These are phyloP conservation scores for Apoda limacodes DNA, from an alignment of 2,888 invertebrate genomes.

Conservation along the genomic window DNA sequence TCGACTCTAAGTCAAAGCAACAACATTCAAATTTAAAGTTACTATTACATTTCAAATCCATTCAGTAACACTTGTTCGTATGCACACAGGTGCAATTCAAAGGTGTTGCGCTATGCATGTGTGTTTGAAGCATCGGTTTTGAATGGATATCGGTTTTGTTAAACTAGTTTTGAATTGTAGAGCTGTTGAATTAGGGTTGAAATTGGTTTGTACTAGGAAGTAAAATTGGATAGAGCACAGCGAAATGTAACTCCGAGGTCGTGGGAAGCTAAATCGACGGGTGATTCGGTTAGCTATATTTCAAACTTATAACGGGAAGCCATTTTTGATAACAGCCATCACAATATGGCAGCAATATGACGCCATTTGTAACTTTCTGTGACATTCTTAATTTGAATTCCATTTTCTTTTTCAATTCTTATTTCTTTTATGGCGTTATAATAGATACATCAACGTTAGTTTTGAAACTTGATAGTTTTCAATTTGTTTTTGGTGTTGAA, in stretches of 20 bases:
- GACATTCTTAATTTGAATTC: no score
- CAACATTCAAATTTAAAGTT: conserved; percentile 18
- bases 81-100: conserved; percentile 31
- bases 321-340: conserved; percentile 42
- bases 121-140: conserved; percentile 47
- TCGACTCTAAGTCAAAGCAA: conserved; percentile 23
- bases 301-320: conserved; percentile 49
- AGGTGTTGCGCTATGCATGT: conserved; percentile 45
- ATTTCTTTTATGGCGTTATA: no score
- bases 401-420: no score
- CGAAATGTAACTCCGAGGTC: conserved; percentile 59
- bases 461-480: no score
- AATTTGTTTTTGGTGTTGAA: no score
- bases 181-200: conserved; percentile 23
- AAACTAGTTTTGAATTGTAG: conserved; percentile 27
- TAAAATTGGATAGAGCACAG: conserved; percentile 61
- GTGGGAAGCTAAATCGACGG: conserved; percentile 53
- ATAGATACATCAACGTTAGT: no score
- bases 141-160: conserved; percentile 43
- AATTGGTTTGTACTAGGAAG: conserved; percentile 50
- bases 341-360: conserved; percentile 1
- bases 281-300: conserved; percentile 56
- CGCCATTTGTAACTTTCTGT: no score
- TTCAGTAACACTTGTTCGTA: conserved; percentile 31
- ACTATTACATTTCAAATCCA: conserved; percentile 15